Evolutionary conservation across 2,888 invertebrate genomes (phyloP).

Genomic region (Ceramica pisi): DNA sequence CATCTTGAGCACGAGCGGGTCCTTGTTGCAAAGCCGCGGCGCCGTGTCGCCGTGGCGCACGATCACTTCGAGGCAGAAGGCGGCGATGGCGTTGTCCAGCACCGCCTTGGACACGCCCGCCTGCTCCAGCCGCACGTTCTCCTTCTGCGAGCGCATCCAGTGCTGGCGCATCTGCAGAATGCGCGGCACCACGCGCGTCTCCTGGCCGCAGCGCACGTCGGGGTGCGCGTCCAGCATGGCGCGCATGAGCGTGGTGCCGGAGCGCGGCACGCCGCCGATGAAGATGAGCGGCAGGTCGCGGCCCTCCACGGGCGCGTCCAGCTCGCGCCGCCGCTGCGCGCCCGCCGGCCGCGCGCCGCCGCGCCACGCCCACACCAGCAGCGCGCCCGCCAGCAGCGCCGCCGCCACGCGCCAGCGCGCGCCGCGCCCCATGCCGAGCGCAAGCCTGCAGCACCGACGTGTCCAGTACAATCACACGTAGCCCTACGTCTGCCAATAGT

Average conservation of each 20-base stretch:
- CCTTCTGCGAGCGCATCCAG: constrained; percentile 98
- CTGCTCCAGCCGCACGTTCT: constrained; percentile 96
- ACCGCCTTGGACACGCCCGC: constrained; percentile 98
- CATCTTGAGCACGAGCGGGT: constrained; percentile 99
- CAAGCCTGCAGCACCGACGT: constrained; percentile 50
- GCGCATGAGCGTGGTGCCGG: constrained; percentile 99
- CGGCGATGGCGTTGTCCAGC: constrained; percentile 98
- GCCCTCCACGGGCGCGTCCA: constrained; percentile 89
- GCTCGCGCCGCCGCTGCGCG: constrained; percentile 61
- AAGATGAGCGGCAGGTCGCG: constrained; percentile 98
- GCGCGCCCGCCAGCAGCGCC: constrained; percentile 70
- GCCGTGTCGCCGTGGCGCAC: constrained; percentile 99
- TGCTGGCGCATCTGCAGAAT: constrained; percentile 98
- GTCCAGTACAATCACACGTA: constrained; percentile 45
- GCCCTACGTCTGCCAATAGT: not conserved
- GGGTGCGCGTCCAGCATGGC: constrained; percentile 99
- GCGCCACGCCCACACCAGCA: constrained; percentile 73
- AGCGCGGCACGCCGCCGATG: constrained; percentile 99
- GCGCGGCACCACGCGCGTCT: constrained; percentile 98
- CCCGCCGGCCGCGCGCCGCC: constrained; percentile 66
- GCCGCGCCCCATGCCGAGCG: constrained; percentile 67
- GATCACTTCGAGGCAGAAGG: constrained; percentile 99
- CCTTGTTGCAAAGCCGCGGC: constrained; percentile 99
- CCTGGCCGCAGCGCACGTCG: constrained; percentile 98
- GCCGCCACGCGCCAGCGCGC: constrained; percentile 71